Evolutionary conservation across 2,113 vertebrate species (phyloP).

Genomic region (Cariama cristata): DNA sequence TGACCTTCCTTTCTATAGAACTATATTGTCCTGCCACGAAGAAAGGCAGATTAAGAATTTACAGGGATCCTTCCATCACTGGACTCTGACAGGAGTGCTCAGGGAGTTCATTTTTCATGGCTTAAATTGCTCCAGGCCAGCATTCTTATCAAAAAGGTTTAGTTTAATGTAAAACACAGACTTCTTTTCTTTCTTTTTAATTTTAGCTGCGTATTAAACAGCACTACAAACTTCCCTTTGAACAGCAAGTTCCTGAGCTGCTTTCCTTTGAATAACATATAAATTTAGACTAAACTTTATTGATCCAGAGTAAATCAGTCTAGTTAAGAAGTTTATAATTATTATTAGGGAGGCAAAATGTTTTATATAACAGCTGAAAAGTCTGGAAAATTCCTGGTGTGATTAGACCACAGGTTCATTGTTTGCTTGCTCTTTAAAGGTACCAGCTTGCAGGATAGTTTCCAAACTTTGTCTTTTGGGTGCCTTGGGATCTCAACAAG

Average conservation of each 20-base stretch:
- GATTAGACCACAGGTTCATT: conserved; percentile 47
- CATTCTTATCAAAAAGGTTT: conserved; percentile 81
- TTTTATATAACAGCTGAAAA: conserved; percentile 45
- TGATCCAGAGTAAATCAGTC: conserved; percentile 64
- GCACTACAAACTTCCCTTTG: conserved; percentile 57
- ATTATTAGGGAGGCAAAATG: conserved; percentile 62
- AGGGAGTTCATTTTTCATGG: conserved; percentile 85
- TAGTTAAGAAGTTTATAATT: conserved; percentile 74
- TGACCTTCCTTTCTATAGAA: conserved; percentile 86
- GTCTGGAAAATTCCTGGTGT: conserved; percentile 59
- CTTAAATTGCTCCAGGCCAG: conserved; percentile 80
- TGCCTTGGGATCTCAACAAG: neutral
- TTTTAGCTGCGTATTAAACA: conserved; percentile 52
- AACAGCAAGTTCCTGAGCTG: conserved; percentile 37
- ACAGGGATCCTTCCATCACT: conserved; percentile 87
- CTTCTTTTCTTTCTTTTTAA: conserved; percentile 68
- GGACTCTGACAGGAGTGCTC: conserved; percentile 82
- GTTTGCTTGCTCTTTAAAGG: conserved; percentile 55
- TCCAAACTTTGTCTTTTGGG: conserved; percentile 41
- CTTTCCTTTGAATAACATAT: conserved; percentile 63
- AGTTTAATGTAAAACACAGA: conserved; percentile 74
- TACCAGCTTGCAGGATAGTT: conserved; percentile 28
- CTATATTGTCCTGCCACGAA: conserved; percentile 82
- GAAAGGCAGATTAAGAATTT: conserved; percentile 91
- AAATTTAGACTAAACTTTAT: conserved; percentile 59